A percentile compares a stretch with the other conserved stretches of the same genome.
Conservation (phyloP, 2,113 vertebrate genomes). For the Myiopsitta monachus region DNA sequence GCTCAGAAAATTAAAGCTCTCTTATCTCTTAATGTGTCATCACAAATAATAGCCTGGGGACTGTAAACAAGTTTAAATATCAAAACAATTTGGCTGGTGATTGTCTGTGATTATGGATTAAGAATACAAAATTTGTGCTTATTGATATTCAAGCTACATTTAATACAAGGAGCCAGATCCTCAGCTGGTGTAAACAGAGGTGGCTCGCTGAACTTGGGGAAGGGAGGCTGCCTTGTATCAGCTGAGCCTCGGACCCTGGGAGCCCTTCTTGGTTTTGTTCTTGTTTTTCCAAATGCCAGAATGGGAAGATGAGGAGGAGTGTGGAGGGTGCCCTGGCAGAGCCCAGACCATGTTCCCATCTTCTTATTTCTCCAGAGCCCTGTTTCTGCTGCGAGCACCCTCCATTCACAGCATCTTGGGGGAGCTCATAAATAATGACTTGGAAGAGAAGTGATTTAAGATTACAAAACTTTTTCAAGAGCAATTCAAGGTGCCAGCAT, state of each 20-base stretch:
- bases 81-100: constrained; percentile 59
- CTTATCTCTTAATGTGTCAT: constrained; percentile 70
- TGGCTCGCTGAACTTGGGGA: background rate
- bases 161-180: background rate
- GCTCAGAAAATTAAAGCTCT: constrained; percentile 66
- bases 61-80: constrained; percentile 69
- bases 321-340: background rate
- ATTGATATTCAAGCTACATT: background rate
- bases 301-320: background rate
- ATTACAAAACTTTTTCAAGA: constrained; percentile 42
- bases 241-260: background rate
- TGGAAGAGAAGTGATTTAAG: background rate
- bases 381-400: background rate
- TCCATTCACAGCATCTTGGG: background rate
- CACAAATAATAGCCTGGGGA: constrained; percentile 64
- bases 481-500: constrained; percentile 32
- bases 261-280: background rate
- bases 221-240: background rate
- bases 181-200: background rate
- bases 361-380: background rate
- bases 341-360: background rate
- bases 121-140: constrained; percentile 34
- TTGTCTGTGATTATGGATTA: constrained; percentile 60
- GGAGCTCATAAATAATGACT: background rate
- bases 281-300: background rate